phyloP scores from a whole-genome alignment of 2,797 vertebrate genomes.

The Tauraco hartlaubi region DNA sequence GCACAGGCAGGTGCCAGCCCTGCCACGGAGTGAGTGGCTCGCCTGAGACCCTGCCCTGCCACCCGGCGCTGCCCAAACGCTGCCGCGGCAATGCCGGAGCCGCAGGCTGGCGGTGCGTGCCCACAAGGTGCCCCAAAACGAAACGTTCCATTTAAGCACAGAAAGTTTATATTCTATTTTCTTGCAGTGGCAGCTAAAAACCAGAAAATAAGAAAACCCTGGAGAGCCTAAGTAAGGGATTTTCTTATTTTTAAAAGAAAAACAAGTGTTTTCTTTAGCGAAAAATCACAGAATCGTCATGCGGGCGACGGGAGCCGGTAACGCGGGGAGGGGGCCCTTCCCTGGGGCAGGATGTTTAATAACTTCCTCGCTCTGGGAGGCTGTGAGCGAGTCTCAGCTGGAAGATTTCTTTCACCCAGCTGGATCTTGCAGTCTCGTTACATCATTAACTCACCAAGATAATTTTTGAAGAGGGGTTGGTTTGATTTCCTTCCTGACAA shows the following conservation, averaged over 20 bases:
- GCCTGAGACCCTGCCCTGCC: not conserved
- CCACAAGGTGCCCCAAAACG: rapidly evolving
- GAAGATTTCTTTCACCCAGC: slow-evolving; percentile 24
- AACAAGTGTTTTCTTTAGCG: not conserved
- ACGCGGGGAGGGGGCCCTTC: not conserved
- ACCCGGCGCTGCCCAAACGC: not conserved
- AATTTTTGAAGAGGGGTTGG: slow-evolving; percentile 19
- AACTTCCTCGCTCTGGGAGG: slow-evolving; percentile 15
- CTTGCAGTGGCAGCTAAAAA: not conserved
- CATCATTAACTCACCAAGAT: slow-evolving; percentile 36
- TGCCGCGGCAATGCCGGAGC: not conserved
- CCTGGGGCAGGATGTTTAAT: slow-evolving; percentile 39
- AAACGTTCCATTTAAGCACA: rapidly evolving
- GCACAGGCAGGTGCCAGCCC: too few relatives aligned
- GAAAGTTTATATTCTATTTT: not conserved
- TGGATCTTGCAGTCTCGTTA: slow-evolving; percentile 37
- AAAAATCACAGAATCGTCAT: not conserved
- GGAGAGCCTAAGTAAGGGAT: not conserved
- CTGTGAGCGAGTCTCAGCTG: slow-evolving; percentile 20
- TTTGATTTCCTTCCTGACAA: slow-evolving; percentile 38
- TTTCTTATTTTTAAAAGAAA: not conserved
- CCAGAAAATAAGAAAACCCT: not conserved
- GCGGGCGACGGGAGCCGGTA: not conserved
- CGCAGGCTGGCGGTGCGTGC: rapidly evolving
- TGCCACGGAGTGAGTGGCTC: rapidly evolving